These are phyloP conservation scores for Setipinna tenuifilis DNA, from an alignment of 2,797 vertebrate species.

Conservation along the genomic window DNA sequence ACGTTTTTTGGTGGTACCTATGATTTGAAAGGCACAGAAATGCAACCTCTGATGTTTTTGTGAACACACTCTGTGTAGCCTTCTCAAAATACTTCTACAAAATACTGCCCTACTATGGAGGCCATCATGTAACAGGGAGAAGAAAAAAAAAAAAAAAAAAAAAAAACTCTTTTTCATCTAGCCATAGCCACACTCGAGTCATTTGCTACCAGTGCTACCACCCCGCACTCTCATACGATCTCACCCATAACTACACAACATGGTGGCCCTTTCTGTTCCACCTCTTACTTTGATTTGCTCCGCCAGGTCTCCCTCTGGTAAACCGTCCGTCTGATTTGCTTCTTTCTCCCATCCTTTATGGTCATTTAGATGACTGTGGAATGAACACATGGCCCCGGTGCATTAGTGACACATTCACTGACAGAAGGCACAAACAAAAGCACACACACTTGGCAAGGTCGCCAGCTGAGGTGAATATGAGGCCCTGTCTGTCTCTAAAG, in stretches of 20 bases:
- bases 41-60: neutral
- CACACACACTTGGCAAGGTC: neutral
- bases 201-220: neutral
- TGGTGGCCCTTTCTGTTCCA: neutral
- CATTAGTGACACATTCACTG: neutral
- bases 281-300: conserved; percentile 86
- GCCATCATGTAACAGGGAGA: neutral
- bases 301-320: conserved; percentile 75
- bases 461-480: neutral
- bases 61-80: neutral
- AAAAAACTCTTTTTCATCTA: neutral
- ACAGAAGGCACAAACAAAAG: neutral
- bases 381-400: neutral
- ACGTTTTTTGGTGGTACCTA: neutral
- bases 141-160: no score
- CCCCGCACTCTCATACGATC: neutral
- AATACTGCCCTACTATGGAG: neutral
- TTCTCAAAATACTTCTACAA: no score
- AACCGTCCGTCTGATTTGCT: conserved; percentile 76
- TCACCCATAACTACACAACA: neutral
- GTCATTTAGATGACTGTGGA: conserved; percentile 82
- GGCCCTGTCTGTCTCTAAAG: neutral
- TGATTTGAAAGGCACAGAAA: neutral
- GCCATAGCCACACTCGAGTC: neutral
- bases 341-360: conserved; percentile 87